phyloP scores from a whole-genome alignment of 2,888 invertebrate species.

The Zhuqinia jingwanae region DNA sequence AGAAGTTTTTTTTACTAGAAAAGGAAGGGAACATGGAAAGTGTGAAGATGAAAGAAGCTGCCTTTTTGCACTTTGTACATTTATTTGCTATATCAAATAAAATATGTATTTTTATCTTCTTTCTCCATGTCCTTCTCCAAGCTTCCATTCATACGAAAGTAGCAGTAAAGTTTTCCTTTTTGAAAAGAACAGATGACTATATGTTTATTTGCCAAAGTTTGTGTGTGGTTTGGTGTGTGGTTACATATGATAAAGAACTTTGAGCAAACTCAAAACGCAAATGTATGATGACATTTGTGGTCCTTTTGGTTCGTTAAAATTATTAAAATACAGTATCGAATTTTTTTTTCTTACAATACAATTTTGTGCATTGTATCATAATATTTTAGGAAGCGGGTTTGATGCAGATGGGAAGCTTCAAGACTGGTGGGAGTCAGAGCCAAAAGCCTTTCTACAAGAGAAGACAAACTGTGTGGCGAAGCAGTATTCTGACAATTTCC shows the following conservation, averaged over 20 bases:
- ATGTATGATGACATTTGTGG: conserved; percentile 23
- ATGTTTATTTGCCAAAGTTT: background rate
- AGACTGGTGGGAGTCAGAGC: conserved; percentile 82
- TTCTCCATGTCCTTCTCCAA: conserved; percentile 8
- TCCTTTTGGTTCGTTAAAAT: conserved; percentile 33
- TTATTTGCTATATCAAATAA: conserved; percentile 24
- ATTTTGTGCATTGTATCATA: background rate
- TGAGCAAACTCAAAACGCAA: background rate
- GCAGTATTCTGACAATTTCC: conserved; percentile 82
- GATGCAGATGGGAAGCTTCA: conserved; percentile 81
- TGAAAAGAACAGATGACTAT: background rate
- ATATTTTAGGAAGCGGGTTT: conserved; percentile 79
- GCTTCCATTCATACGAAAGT: too few species aligned
- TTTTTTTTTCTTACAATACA: conserved; percentile 1
- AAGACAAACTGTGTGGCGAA: conserved; percentile 82
- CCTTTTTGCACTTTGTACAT: conserved; percentile 29
- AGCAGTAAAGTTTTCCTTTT: background rate
- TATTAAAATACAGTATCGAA: conserved; percentile 2
- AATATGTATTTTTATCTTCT: conserved; percentile 28
- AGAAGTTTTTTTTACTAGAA: conserved; percentile 29
- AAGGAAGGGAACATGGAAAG: background rate
- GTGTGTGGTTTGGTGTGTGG: background rate
- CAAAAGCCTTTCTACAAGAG: conserved; percentile 81
- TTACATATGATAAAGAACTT: conserved; percentile 34
- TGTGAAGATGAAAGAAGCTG: conserved; percentile 19